Base-by-base conservation (phyloP, 1,140 invertebrate species). In the Phymorhynchus buccinoides region DNA sequence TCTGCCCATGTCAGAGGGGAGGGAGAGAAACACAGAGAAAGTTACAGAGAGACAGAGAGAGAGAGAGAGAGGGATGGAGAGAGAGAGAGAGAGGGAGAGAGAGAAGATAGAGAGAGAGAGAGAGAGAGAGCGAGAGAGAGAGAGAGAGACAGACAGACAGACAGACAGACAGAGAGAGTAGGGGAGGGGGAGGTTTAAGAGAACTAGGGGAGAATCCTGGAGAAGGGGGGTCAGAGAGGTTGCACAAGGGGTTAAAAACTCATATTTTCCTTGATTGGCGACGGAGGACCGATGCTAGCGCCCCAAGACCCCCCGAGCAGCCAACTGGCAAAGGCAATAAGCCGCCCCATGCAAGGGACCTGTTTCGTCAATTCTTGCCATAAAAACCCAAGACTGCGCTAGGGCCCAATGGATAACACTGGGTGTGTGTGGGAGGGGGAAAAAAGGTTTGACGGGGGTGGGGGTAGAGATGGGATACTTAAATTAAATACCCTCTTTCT, bases 311-410 rank as follows among this genome's bases (percentile, higher is more conserved):
- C 6, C 37, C 32, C 35, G 71, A 75, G 71, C 41, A 41, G 37
- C 71, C 71, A 75, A 75, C 37, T 75, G 71, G 71, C 71, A 75
- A 75, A 75, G 37, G 71, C 35, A 75, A 75, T 75, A 75, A 75
- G 35, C 71, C 37, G 22, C n/a, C 16, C 32, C 71, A 75, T 75
- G 71, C 71, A 75, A 75, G 27, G 37, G 35, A 75, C 35, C 71
- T n/a, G 71, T 75, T 75, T 22, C 71, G 71, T 75, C 71, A 75
- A 75, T 22, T 22, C 35, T 1, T 22, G 14, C 71, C 71, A 75
- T 75, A 75, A 75, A n/a, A 75, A 75, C 71, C 30, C 18, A 37
- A 22, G 35, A 41, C 18, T 16, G 56, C n/a, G n/a, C n/a, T n/a
- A n/a, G n/a, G n/a, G n/a, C n/a, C n/a, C n/a, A n/a, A n/a, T n/a